Base-by-base conservation (phyloP, 2,888 invertebrate species). In the Xestia ashworthii region DNA sequence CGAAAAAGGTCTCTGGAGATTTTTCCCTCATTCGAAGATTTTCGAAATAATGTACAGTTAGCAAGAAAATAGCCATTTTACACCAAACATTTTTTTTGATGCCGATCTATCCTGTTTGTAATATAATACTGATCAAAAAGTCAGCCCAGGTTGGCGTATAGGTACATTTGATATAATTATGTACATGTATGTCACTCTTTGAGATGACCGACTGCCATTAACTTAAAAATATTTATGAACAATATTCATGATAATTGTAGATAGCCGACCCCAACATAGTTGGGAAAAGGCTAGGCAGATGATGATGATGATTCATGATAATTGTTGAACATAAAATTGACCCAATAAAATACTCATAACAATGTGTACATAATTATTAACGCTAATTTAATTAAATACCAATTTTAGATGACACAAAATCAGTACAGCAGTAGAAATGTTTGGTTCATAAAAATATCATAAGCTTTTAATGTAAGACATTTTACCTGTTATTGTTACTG, bases 281-380 rank as follows among this genome's bases (percentile, higher is more conserved):
- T n/a, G n/a, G n/a, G n/a, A n/a, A n/a, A n/a, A n/a, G n/a, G n/a
- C n/a, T n/a, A n/a, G n/a, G n/a, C n/a, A n/a, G n/a, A n/a, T n/a
- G n/a, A n/a, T n/a, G n/a, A n/a, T n/a, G n/a, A n/a, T n/a, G n/a
- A 71, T 80, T 55, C 6, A 73, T 72, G 50, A 19, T n/a, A 9
- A 46, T 22, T 80, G 19, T 71, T 71, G 8, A 46, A 74, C 22
- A 41, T 48, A 55, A 81, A 25, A 68, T 71, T 8, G 38, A 60
- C n/a, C 9, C 19, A 32, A 60, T 8, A 55, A 76, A 72, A 62
- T 65, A 55, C 50, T 58, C 19, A 58, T 81, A 68, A 50, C 25
- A 71, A 46, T 69, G 74, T 84, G 84, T 75, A 72, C 80, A 82
- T 50, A 75, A 69, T 84, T 74, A 69, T 32, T 25, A 69, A 75